Evolutionary conservation across 2,888 invertebrate genomes (phyloP).

Genomic region (Agrotis segetum): DNA sequence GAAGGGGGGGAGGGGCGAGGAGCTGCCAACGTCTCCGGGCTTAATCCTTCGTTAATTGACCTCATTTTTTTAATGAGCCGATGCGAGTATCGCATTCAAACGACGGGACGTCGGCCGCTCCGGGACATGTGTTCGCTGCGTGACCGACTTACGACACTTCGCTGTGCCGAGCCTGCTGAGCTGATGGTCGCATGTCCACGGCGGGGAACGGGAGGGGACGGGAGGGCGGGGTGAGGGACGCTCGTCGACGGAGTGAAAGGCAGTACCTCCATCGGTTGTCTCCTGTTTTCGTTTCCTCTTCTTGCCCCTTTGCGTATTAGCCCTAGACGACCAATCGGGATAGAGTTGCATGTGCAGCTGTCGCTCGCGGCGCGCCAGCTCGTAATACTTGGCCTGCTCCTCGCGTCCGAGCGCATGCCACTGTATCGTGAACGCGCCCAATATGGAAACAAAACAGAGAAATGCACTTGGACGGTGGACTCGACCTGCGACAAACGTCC

Average conservation of each 20-base stretch:
- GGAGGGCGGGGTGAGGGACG: slow-evolving; percentile 58
- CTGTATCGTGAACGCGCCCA: slow-evolving; percentile 91
- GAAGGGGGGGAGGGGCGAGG: slow-evolving; percentile 68
- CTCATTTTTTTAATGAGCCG: slow-evolving; percentile 85
- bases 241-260: slow-evolving; percentile 88
- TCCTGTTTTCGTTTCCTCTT: slow-evolving; percentile 99
- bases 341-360: slow-evolving; percentile 99
- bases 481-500: slow-evolving; percentile 75
- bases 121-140: slow-evolving; percentile 69
- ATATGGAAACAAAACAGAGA: slow-evolving; percentile 91
- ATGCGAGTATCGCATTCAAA: slow-evolving; percentile 71
- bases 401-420: slow-evolving; percentile 99
- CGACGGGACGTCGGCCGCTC: slow-evolving; percentile 81
- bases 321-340: slow-evolving; percentile 99
- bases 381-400: slow-evolving; percentile 99
- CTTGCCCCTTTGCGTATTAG: slow-evolving; percentile 99
- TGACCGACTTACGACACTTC: slow-evolving; percentile 68
- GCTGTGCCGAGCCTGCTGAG: slow-evolving; percentile 48
- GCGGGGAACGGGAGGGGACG: slow-evolving; percentile 51
- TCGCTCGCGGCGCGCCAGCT: slow-evolving; percentile 99
- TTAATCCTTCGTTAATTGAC: slow-evolving; percentile 88
- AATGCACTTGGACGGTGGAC: slow-evolving; percentile 88
- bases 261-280: slow-evolving; percentile 98
- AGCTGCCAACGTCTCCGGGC: slow-evolving; percentile 83
- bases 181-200: slow-evolving; percentile 46